A percentile compares a stretch with the other conserved stretches of the same genome.
phyloP scores from a whole-genome alignment of 2,113 vertebrate species.

The Macquaria australasica region DNA sequence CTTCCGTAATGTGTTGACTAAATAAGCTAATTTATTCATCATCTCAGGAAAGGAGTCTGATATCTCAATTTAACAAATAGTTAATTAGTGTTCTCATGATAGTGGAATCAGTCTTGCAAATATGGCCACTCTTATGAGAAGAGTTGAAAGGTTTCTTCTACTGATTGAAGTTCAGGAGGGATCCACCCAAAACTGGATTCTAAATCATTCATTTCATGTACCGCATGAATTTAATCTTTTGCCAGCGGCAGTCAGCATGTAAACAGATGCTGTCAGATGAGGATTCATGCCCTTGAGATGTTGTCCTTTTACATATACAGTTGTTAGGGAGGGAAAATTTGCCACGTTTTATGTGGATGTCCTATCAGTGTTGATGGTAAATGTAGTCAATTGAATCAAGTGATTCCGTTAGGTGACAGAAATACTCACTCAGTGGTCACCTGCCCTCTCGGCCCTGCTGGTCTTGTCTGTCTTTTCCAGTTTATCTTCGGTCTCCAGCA shows the following conservation, averaged over 20 bases:
- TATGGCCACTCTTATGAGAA: not conserved
- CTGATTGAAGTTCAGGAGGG: conserved; percentile 1
- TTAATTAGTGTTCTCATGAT: not conserved
- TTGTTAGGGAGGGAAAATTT: not conserved
- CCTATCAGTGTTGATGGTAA: too few species aligned
- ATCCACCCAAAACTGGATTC: not conserved
- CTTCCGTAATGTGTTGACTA: not conserved
- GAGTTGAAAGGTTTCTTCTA: not conserved
- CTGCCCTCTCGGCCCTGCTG: too few species aligned
- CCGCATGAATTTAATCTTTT: not conserved
- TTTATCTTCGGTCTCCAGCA: too few species aligned
- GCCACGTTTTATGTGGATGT: too few species aligned
- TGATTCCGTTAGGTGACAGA: too few species aligned
- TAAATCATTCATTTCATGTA: conserved; percentile 13
- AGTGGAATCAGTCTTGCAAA: not conserved
- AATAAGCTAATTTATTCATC: not conserved
- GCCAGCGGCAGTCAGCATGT: not conserved
- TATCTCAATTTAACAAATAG: not conserved
- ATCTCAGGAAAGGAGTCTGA: not conserved
- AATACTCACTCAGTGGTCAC: too few species aligned
- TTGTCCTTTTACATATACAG: not conserved
- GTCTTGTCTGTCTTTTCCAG: too few species aligned
- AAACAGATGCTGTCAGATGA: conserved; percentile 26
- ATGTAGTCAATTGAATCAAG: too few species aligned
- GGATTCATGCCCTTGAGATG: conserved; percentile 5